Evolutionary conservation across 2,113 vertebrate species (phyloP), one percentile per base, ranked within the genome.

Genomic region (Gopherus evgoodei): DNA sequence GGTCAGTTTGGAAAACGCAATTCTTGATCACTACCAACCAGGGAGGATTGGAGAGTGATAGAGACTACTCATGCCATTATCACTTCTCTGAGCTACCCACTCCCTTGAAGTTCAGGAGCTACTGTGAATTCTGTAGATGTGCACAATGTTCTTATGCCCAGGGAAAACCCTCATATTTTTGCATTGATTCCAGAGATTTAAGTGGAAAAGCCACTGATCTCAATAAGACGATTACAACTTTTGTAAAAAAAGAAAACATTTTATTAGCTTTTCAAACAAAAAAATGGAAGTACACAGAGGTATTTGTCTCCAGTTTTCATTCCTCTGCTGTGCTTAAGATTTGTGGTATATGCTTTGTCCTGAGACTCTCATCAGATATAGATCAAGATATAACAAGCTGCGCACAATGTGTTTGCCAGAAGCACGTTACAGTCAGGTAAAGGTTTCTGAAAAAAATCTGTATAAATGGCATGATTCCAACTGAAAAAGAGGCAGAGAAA

Each of bases 81-180:
- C 24, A 21, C 16, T 0, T 0, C 65, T 31, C 50, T 47, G 8
- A 90, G 7, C 8, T 1, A 69, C 17, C 56, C 5, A 4, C 56
- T 57, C 25, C 56, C 25, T 27, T 57, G 27, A 65, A 75, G n/a
- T 5, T 5, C 19, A 24, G 19, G n/a, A 42, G 5, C 72, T 42
- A 22, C 11, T 75, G 38, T 22, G 11, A 75, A 42, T 65, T 42
- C 22, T 44, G 38, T 42, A 75, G 72, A 42, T 75, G n/a, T 42
- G n/a, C 38, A 75, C 38, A 44, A 24, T 75, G 38, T 17, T 42
- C 38, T 75, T 42, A 75, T 24, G 22, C 38, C 38, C 38, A 75
- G 8, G 11, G 38, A 75, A 42, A 75, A 24, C 38, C 69, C 4
- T 75, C 19, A 44, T 42, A 44, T 75, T 75, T 75, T 75, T 42